Base-by-base conservation (phyloP, 2,888 invertebrate genomes). In the Melikaiella ostensackeni region DNA sequence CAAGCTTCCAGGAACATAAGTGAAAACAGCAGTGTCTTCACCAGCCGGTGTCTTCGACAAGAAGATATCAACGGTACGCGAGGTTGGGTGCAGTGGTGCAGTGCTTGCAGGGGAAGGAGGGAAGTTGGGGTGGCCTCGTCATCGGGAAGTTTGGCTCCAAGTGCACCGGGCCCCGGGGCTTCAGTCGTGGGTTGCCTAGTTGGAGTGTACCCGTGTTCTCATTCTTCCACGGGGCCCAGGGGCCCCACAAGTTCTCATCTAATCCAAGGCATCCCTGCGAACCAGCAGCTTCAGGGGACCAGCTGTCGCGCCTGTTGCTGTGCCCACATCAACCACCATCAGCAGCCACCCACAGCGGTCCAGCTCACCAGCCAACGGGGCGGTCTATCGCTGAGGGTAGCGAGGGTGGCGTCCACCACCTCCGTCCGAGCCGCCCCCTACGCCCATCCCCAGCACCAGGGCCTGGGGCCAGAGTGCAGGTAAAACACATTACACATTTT, bases 341-440 rank as follows among this genome's bases (percentile, higher is more conserved):
- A 74, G 57, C 57, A 80, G 79, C 75, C 84, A 83, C 24, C 84
- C 82, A 75, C 86, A 83, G 75, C 81, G 42, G 90, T 91, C 79
- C 91, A 91, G 84, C 90, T 91, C 79, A 88, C 89, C 84, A 91
- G 89, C 83, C 91, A 91, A 85, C 90, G 91, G 84, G 88, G 89
- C 86, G 91, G 91, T 85, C 88, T 91, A 86, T 91, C 91, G 87
- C 88, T 91, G 88, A 90, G 91, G 90, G 91, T 91, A 87, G 91
- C 91, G 89, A 91, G 91, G 91, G 91, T 91, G 91, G 91, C 91
- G 90, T 91, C 91, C 90, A 91, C 91, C 91, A 91, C 91, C 91
- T 91, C 91, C 89, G 90, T 91, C 90, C 91, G 91, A 88, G 89
- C 90, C 86, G 89, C 90, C 89, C 91, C 91, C 89, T 91, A 91